Base-by-base conservation (phyloP, 2,888 invertebrate genomes). In the Zeuzera pyrina region DNA sequence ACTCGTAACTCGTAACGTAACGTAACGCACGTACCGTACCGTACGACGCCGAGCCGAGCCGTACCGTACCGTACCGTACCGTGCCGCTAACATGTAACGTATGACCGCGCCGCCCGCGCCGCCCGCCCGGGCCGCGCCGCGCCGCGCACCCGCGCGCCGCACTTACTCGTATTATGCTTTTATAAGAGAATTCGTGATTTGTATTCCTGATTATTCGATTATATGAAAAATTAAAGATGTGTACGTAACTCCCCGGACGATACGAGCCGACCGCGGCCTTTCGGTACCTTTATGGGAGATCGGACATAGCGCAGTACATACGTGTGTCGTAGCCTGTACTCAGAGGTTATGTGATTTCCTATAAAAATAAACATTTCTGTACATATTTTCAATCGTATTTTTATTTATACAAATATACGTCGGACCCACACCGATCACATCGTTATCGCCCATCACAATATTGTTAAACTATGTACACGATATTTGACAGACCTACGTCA, bases 181-280 rank as follows among this genome's bases (percentile, higher is more conserved):
- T 70, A 64, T 79, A 77, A 79, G 74, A 78, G 78, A 78, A n/a
- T 77, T 78, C 73, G 76, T 74, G 68, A 78, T 79, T 81, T 78
- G 79, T 84, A 83, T 77, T 79, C 78, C 78, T 66, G 77, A 77
- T 74, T 73, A 73, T 73, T 74, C 72, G 74, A 74, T 69, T 12
- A 45, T 66, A 70, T 71, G 71, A 69, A 64, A 72, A 74, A 69
- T 73, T 66, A 52, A 65, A 64, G 61, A 65, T 67, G 79, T 74
- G 78, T 71, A 67, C 74, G 71, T 62, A 68, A 63, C 71, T 60
- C 65, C 74, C 74, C 69, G 72, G 73, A 67, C 71, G 64, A 65
- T 60, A 60, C 64, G 53, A 49, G 65, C 62, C 61, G 54, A 52
- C 39, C 58, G 57, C 62, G 61, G 60, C 66, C 63, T 57, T 56